Evolutionary conservation across 2,113 vertebrate genomes (phyloP), one percentile per base, ranked within the genome.

Genomic region (Dasyurus viverrinus): DNA sequence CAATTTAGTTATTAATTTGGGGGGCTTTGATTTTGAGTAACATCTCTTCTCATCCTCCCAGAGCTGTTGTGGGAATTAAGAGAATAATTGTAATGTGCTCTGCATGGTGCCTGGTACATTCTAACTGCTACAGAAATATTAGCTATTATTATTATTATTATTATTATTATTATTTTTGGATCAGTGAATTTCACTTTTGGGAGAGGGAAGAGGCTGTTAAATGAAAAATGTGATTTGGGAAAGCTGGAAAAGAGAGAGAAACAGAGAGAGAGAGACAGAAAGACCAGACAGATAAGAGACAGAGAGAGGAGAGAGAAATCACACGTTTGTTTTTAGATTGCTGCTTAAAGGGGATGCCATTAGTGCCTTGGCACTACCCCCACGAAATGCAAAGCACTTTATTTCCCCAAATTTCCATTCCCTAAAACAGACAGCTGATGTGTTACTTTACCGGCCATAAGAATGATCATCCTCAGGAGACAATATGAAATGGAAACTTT

Each of bases 391-490:
- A 36, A 91, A 91, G 93, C 93, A 93, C 60, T 68, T 68, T 36
- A 93, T 89, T 30, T 96, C 95, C 93, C 89, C 68, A 12, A 95
- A 42, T 84, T 84, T 84, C 36, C 6, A 0, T 84, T 54, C 42
- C 96, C 68, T 94, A 92, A 96, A 24, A 46, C 68, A 96, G 91
- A 93, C 53, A 95, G 92, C 92, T 95, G 95, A 94, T 97, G 89
- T 97, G 97, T 96, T 94, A 97, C 94, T 97, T 47, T 94, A 97
- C 93, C 94, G 97, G 89, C 92, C 97, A 89, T 96, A 94, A 96
- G 97, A 97, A 97, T 94, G 96, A 94, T 96, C 94, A 94, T 97
- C 97, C 90, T 97, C 91, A 92, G 93, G 95, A 90, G 93, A 94
- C 96, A 95, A 94, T 90, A 96, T 89, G 93, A 96, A 96, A 94